Evolutionary conservation across 2,113 vertebrate species (phyloP), one percentile per base, ranked within the genome.

Genomic region (Mandrillus leucophaeus): DNA sequence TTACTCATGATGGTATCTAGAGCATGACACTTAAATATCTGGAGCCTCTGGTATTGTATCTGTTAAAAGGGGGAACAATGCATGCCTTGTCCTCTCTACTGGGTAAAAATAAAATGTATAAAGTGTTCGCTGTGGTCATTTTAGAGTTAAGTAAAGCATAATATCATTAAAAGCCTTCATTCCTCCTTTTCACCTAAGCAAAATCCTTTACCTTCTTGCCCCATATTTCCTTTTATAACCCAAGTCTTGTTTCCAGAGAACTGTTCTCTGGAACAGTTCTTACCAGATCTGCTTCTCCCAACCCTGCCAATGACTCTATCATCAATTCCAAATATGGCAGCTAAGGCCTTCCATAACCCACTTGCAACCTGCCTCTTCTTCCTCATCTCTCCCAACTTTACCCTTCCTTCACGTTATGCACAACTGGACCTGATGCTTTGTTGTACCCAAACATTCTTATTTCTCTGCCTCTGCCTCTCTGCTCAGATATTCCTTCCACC

Each of bases 241-340:
- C 52, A 73, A 48, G n/a, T 70, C 23, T 95, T 95, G 6, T 88
- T 91, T 96, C 75, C 27, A 87, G 70, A 95, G 43, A 92, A 80
- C 23, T 48, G 13, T 83, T 78, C 27, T 78, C 76, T 45, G 45
- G 45, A 45, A 45, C 45, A 45, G 45, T 45, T 38, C 43, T 38
- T 38, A 43, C 25, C 70, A 79, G 80, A 55, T 64, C 59, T 23
- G 9, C 12, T 84, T 17, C 38, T 79, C 30, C 17, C 30, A 52
- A 7, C 52, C 59, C 20, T 32, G 20, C 4, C 50, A 85, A 23
- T 55, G 30, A 45, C 16, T 76, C 76, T 22, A 12, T 57, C 50
- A 25, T 30, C 68, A 79, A 0, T 72, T 93, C n/a, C 55, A 79
- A 94, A 68, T n/a, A 32, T 0, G 1, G 45, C 27, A 32, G 16